Percentiles rank a stretch among this genome's conserved stretches.
phyloP scores from a whole-genome alignment of 1,140 invertebrate species.

The Drosophila pseudoananassae region DNA sequence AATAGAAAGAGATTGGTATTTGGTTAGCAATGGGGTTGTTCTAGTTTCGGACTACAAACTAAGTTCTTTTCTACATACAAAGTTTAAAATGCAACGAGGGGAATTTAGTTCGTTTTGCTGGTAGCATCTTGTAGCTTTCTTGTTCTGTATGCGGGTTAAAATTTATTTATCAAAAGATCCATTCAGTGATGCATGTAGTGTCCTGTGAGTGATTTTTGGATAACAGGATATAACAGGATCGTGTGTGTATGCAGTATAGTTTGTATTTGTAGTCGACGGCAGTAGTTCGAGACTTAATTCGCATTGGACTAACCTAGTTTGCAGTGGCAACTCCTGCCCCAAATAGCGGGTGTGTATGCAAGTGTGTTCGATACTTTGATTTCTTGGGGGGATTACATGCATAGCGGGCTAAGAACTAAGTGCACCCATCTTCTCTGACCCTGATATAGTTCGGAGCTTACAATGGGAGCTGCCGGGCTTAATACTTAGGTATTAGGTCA shows the following conservation, averaged over 20 bases:
- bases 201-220: slow-evolving; percentile 23
- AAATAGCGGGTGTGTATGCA: slow-evolving; percentile 14
- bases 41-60: slow-evolving; percentile 63
- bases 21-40: slow-evolving; percentile 67
- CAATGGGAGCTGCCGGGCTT: slow-evolving; percentile 50
- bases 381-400: slow-evolving; percentile 47
- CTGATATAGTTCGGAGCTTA: slow-evolving; percentile 58
- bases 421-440: slow-evolving; percentile 42
- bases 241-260: slow-evolving; percentile 30
- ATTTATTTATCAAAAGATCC: slow-evolving; percentile 71
- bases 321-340: slow-evolving; percentile 34
- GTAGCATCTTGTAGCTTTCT: slow-evolving; percentile 9
- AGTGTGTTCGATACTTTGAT: slow-evolving; percentile 9
- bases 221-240: slow-evolving; percentile 12
- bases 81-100: slow-evolving; percentile 59
- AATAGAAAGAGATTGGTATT: slow-evolving; percentile 76
- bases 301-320: slow-evolving; percentile 27
- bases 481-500: slow-evolving; percentile 55
- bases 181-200: slow-evolving; percentile 41
- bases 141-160: slow-evolving; percentile 52
- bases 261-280: slow-evolving; percentile 43
- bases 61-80: slow-evolving; percentile 60
- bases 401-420: slow-evolving; percentile 68
- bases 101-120: slow-evolving; percentile 26
- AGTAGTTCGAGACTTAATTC: slow-evolving; percentile 42